Evolutionary conservation across 30 jellyfish, hydroid and myxozoan genomes (phyloP), one percentile per base, ranked within the genome.

Genomic region (Cassiopea xamachana): DNA sequence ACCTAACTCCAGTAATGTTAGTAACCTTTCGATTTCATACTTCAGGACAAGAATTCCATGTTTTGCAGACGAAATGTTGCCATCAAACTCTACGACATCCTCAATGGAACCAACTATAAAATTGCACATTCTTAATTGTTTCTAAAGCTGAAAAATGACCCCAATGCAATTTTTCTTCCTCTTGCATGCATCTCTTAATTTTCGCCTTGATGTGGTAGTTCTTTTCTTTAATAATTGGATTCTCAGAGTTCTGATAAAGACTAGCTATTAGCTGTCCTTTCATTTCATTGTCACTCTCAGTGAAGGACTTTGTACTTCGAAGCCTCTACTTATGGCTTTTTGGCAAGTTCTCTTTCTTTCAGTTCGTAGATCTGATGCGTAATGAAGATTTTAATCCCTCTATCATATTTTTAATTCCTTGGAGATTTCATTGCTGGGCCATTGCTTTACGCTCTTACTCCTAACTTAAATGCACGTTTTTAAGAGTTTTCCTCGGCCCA

Each of bases 261-360:
- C 89, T 79, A 8, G 62, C 81, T 44, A 46, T 74, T 16, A 87
- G 86, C 48, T 87, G 94, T 61, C 77, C 94, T 62, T 70, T 80
- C 46, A 62, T 79, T 45, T 76, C 89, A 27, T 49, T 68, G 17
- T 87, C 94, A 14, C 60, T 76, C 3, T 87, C 89, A 19, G 77
- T 87, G 51, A 75, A 77, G 48, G 61, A 75, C 49, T 87, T 87
- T 73, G 77, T 75, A 8, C 89, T 84, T 45, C 77, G 84, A 7
- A 87, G 83, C 69, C 84, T 46, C 9, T 39, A 47, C 17, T 76
- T 46, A 18, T 87, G 94, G 16, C 77, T 87, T 58, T 87, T 89
- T 47, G 62, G 7, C 15, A 79, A 2, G 17, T 48, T 87, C 84
- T 87, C 94, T 51, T 46, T 64, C 1, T 69, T 80, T 87, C n/a